phyloP scores from a whole-genome alignment of 2,113 vertebrate species.

The Brevimyrus niger region DNA sequence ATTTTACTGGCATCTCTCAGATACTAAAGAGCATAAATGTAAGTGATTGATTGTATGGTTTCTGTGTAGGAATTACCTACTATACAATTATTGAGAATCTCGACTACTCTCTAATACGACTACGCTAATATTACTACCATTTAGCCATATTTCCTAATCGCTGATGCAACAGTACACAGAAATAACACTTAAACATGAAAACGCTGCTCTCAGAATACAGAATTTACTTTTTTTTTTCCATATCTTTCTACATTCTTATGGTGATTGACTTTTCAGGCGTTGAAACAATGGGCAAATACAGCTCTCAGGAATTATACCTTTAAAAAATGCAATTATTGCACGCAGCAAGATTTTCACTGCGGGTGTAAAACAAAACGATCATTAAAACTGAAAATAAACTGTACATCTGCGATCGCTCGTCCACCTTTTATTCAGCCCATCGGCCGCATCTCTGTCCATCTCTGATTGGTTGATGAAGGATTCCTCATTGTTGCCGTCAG shows the following conservation, averaged over 20 bases:
- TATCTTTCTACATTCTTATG: not conserved
- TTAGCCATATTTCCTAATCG: not conserved
- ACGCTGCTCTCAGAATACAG: not conserved
- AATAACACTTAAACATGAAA: not conserved
- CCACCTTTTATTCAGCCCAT: slow-evolving; percentile 56
- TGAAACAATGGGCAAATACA: not conserved
- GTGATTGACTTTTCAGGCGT: not conserved
- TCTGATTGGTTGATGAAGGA: slow-evolving; percentile 20
- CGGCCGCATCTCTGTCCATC: slow-evolving; percentile 25
- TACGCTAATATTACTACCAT: not conserved
- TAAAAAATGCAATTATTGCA: not conserved
- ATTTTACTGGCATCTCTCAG: not conserved
- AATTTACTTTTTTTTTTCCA: not conserved
- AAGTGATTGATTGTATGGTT: not conserved
- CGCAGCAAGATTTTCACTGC: not conserved
- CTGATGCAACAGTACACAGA: not conserved
- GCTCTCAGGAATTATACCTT: not conserved
- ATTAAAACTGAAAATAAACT: not conserved
- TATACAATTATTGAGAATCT: not conserved
- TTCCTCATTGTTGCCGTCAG: slow-evolving; percentile 48
- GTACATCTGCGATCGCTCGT: not conserved
- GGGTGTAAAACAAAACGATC: not conserved
- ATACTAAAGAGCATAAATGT: not conserved
- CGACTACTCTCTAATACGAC: no score
- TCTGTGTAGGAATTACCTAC: not conserved